These are phyloP conservation scores for Clepsis dumicolana DNA, from an alignment of 2,888 invertebrate species.

Conservation along the genomic window DNA sequence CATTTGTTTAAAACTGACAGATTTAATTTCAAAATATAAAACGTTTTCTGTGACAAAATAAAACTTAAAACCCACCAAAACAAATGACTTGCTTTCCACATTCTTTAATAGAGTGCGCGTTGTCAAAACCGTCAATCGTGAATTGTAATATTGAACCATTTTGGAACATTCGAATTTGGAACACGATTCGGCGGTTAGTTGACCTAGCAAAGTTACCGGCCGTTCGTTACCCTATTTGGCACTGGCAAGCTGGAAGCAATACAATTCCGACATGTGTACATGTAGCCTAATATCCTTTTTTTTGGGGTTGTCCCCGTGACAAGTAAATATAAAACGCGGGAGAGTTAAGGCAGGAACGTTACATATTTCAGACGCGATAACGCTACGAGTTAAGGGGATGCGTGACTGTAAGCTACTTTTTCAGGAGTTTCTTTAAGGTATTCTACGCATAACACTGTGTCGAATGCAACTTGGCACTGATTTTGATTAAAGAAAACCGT, in stretches of 20 bases:
- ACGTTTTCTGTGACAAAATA: background rate
- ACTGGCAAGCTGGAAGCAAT: conserved; percentile 15
- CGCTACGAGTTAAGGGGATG: conserved; percentile 50
- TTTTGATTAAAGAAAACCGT: background rate
- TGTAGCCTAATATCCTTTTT: conserved; percentile 35
- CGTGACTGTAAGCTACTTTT: conserved; percentile 46
- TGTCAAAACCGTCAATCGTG: background rate
- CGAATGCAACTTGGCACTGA: background rate
- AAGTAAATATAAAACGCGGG: conserved; percentile 47
- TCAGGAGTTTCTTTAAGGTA: conserved; percentile 28
- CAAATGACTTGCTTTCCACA: background rate
- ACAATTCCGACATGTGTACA: conserved; percentile 21
- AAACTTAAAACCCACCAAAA: background rate
- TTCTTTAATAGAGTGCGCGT: background rate
- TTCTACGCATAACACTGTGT: conserved; percentile 22
- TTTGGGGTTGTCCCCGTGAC: conserved; percentile 44
- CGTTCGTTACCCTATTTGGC: conserved; percentile 29
- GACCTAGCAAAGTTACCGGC: conserved; percentile 21
- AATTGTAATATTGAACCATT: background rate
- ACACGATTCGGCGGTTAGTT: conserved; percentile 7
- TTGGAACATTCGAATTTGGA: conserved; percentile 8
- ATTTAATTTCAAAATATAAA: background rate
- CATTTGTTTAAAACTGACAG: background rate
- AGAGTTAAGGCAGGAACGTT: conserved; percentile 51
- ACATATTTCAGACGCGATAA: conserved; percentile 59